Evolutionary conservation across 2,113 vertebrate species (phyloP), one percentile per base, ranked within the genome.

Genomic region (Sinocyclocheilus anshuiensis): DNA sequence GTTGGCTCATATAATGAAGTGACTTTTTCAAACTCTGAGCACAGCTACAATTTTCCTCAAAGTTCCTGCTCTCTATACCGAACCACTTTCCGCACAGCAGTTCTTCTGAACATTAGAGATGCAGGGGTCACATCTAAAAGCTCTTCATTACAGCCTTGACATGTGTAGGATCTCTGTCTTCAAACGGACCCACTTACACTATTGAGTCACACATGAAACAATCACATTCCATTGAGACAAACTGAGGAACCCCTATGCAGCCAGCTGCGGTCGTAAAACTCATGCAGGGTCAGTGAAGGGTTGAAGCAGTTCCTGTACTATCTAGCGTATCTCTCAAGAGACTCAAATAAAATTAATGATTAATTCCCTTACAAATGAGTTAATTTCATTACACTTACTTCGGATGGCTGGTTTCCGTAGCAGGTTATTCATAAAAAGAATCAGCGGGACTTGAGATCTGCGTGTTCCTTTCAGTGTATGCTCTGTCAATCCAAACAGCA

Each of bases 1-100:
- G 16, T 24, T 69, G 61, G 42, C 63, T 67, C n/a, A 67, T 22
- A 22, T 50, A 69, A 33, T 22, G 4, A 82, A 77, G 26, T 53
- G 16, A 69, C 42, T 69, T 82, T 53, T 65, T 29, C 20, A 61
- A 61, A 81, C 59, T 81, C 5, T 65, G 15, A 82, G 39, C 24
- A 69, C 61, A 42, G 22, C 18, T 22, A 57, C 9, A n/a, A 22
- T 39, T 80, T 42, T 18, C 12, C 18, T 24, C 22, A 77, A 77
- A 77, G 24, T 55, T 53, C 61, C 39, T 22, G 18, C 50, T 48
- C 45, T 69, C 16, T 33, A 33, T 45, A 26, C 11, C 8, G 2
- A 81, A 48, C 13, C 74, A 76, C 45, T 76, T 76, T 50, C 74
- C 0, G 1, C 42, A 76, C 42, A 9, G 72, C 6, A 45, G 24